Percentiles rank a stretch among this genome's conserved stretches.
phyloP scores from a whole-genome alignment of 1,140 invertebrate genomes.

The Dinoponera quadriceps region DNA sequence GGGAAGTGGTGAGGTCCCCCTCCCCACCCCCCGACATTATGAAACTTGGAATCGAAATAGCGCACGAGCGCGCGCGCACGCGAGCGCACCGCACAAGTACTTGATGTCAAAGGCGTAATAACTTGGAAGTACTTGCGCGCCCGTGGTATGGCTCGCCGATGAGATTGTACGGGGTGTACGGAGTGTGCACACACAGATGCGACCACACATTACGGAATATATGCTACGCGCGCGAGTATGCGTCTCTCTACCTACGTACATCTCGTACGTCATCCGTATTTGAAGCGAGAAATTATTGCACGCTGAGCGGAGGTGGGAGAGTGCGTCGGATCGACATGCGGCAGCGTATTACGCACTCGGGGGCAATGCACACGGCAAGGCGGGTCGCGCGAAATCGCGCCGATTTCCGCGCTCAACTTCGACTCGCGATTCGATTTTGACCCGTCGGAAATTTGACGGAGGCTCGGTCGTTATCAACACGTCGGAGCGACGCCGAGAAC shows the following conservation, averaged over 20 bases:
- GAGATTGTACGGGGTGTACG: conserved; percentile 14
- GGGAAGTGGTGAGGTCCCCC: conserved; percentile 33
- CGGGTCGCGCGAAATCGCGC: neutral
- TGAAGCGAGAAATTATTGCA: conserved; percentile 50
- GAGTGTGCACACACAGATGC: neutral
- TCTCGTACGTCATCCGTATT: conserved; percentile 33
- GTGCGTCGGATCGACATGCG: conserved; percentile 24
- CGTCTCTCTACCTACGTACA: neutral
- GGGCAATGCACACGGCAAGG: neutral
- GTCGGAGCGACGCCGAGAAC: neutral
- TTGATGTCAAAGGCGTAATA: conserved; percentile 78
- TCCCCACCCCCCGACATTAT: conserved; percentile 58
- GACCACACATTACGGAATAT: neutral
- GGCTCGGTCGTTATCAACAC: neutral
- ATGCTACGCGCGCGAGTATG: neutral
- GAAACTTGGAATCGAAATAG: conserved; percentile 76
- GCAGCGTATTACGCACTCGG: conserved; percentile 26
- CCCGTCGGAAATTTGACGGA: neutral
- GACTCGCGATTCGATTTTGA: neutral
- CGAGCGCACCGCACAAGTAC: conserved; percentile 57
- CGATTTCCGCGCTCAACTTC: neutral
- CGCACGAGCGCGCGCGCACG: conserved; percentile 25
- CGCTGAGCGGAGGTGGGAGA: conserved; percentile 27
- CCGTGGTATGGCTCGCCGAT: neutral
- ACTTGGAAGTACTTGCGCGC: conserved; percentile 72